Evolutionary conservation across 2,113 vertebrate genomes (phyloP).

Genomic region (Ochotona curzoniae): DNA sequence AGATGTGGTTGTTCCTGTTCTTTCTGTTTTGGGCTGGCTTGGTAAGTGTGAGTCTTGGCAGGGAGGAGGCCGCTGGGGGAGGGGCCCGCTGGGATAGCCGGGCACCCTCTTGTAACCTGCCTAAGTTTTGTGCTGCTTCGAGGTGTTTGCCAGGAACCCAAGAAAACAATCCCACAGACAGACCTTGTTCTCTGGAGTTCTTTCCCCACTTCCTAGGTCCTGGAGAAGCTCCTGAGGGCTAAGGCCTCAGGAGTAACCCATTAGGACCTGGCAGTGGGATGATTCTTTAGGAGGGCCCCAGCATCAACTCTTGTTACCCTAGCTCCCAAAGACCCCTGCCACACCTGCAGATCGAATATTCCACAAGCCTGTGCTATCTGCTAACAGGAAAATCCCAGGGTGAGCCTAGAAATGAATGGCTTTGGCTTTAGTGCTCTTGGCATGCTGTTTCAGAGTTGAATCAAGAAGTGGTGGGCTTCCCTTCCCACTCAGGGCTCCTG

Average conservation of each 20-base stretch:
- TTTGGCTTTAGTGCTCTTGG: not conserved
- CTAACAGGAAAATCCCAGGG: not conserved
- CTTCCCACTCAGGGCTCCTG: not conserved
- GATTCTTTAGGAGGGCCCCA: not conserved
- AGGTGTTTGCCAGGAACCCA: not conserved
- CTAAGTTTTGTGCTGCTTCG: not conserved
- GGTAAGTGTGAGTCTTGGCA: conserved; percentile 81
- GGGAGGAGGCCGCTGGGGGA: not conserved
- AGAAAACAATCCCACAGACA: not conserved
- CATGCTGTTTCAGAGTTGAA: not conserved
- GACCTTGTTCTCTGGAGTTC: not conserved
- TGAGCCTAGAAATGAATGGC: not conserved
- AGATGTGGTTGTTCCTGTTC: conserved; percentile 85
- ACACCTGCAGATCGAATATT: not conserved
- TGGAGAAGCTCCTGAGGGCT: not conserved
- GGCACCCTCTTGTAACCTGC: not conserved
- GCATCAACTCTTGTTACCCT: not conserved
- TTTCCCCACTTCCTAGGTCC: not conserved
- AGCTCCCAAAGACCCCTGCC: not conserved
- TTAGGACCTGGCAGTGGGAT: not conserved
- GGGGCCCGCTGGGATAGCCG: not conserved
- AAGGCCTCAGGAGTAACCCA: not conserved
- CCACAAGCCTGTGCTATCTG: not conserved
- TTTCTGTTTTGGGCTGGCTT: conserved; percentile 88
- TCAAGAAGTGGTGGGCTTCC: no score